Evolutionary conservation across 2,888 invertebrate species (phyloP), one percentile per base, ranked within the genome.

Genomic region (Noctua fimbriata): DNA sequence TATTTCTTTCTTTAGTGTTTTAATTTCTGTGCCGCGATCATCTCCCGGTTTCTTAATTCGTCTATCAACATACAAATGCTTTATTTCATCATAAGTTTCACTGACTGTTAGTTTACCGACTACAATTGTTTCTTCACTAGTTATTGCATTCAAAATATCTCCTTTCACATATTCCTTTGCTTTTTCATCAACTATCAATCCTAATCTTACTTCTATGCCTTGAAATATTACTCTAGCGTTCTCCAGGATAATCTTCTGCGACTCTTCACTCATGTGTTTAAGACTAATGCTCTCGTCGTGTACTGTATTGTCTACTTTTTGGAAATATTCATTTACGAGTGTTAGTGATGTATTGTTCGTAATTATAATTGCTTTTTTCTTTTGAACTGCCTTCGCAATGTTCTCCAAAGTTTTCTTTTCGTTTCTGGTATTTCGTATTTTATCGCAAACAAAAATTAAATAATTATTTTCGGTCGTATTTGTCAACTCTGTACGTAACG

Each of bases 41-140:
- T 58, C 14, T 28, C 14, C 58, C 10, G n/a, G 16, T 16, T 71
- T 71, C 12, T 28, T 72, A 5, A 36, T 36, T 24, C 73, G 74
- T 78, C 88, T 84, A 0, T 81, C 58, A 24, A 87, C 66, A 32
- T 79, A 85, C 28, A 79, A 81, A 49, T 83, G 49, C 71, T 78
- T 81, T 0, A 82, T 83, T 70, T 86, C 69, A 28, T 85, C 76
- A 47, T 86, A 84, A 49, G 41, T 79, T 21, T 49, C 28, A 58
- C 58, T 80, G 3, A 60, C 67, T 2, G 83, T 60, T 9, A 44
- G 32, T 73, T 78, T 72, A 2, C 83, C 82, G 24, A 86, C 21
- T 36, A 0, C 32, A 41, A 87, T 32, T 14, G 32, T 65, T 67
- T 82, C 65, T 24, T 79, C 49, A 47, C 10, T 16, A 6, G 74